Percentiles rank a stretch among this genome's conserved stretches.
These are phyloP conservation scores for Hybognathus amarus DNA, from an alignment of 2,797 vertebrate genomes.

Conservation along the genomic window DNA sequence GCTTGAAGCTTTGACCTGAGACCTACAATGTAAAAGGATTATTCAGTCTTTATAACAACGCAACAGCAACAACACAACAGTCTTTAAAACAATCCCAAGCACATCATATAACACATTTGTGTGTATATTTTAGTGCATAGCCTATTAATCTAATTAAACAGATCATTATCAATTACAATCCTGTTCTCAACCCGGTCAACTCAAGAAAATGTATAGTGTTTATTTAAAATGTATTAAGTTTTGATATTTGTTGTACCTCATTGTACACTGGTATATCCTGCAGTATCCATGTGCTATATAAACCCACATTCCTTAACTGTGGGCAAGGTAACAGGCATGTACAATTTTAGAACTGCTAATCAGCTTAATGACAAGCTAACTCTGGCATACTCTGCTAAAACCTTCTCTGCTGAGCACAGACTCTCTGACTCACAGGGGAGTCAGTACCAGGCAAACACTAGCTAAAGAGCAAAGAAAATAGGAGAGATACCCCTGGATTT, in stretches of 20 bases:
- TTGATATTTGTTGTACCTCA: slow-evolving; percentile 19
- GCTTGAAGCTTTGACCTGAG: slow-evolving; percentile 72
- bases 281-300: slow-evolving; percentile 3
- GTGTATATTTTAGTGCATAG: not conserved
- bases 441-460: slow-evolving; percentile 20
- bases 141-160: not conserved
- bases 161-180: not conserved
- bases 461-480: not conserved
- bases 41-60: not conserved
- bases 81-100: not conserved
- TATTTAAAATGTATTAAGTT: not conserved
- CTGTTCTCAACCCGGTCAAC: not conserved
- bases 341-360: slow-evolving; percentile 39
- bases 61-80: no score
- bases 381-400: slow-evolving; percentile 20
- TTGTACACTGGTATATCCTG: not conserved
- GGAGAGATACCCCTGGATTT: not conserved
- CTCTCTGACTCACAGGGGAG: slow-evolving; percentile 11
- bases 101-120: not conserved
- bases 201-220: no score
- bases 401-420: slow-evolving; percentile 27
- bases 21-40: slow-evolving; percentile 64
- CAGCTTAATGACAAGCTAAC: slow-evolving; percentile 47
- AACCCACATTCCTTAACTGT: slow-evolving; percentile 31
- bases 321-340: slow-evolving; percentile 28